These are phyloP conservation scores for Chirona hameri DNA, from an alignment of 2,888 invertebrate genomes.

Conservation along the genomic window DNA sequence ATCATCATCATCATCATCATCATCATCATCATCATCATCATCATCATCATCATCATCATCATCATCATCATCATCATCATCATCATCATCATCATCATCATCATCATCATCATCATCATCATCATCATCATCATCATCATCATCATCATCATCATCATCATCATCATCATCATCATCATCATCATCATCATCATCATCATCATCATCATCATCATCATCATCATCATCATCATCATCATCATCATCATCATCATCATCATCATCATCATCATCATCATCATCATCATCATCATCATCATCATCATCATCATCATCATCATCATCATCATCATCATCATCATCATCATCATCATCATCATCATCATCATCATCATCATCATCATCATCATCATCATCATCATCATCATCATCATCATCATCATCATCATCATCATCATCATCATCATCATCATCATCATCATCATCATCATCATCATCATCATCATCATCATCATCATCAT, in stretches of 20 bases:
- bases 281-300: constrained; percentile 3
- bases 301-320: constrained; percentile 10
- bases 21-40: constrained; percentile 22
- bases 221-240: constrained; percentile 22
- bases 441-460: constrained; percentile 22
- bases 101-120: constrained; percentile 31
- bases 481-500: constrained; percentile 22
- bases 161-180: constrained; percentile 30
- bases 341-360: constrained; percentile 22
- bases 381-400: constrained; percentile 22
- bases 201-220: constrained; percentile 27
- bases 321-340: constrained; percentile 22
- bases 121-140: constrained; percentile 32
- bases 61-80: constrained; percentile 30
- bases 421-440: constrained; percentile 22
- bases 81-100: constrained; percentile 31
- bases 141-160: constrained; percentile 31
- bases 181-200: constrained; percentile 27
- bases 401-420: constrained; percentile 22
- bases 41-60: constrained; percentile 9
- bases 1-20: constrained; percentile 22
- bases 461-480: constrained; percentile 22
- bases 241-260: too few relatives aligned
- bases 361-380: constrained; percentile 22
- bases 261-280: too few relatives aligned